phyloP scores from a whole-genome alignment of 2,888 invertebrate genomes.

The Acrobeloides nanus region DNA sequence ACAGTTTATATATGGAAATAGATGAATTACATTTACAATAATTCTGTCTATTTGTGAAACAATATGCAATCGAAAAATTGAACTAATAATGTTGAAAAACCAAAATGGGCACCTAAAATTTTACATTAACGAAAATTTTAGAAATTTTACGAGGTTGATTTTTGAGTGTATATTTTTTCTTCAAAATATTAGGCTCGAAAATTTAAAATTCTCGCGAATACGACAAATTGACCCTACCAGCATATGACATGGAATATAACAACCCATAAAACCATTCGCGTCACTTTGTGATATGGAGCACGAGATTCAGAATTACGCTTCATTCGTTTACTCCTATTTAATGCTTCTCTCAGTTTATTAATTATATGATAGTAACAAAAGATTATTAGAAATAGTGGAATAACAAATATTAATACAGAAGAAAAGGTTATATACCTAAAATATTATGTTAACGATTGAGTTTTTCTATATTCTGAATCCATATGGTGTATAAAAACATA shows the following conservation, averaged over 20 bases:
- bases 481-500: too few relatives aligned
- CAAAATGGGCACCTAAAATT: conserved; percentile 46
- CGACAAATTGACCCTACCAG: conserved; percentile 34
- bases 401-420: conserved; percentile 47
- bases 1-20: conserved; percentile 51
- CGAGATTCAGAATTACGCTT: conserved; percentile 32
- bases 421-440: conserved; percentile 48
- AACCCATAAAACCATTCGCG: conserved; percentile 49
- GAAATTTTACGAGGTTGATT: conserved; percentile 3
- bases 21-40: conserved; percentile 49
- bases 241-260: conserved; percentile 51
- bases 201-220: background rate
- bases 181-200: background rate
- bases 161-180: background rate
- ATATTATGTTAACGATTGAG: conserved; percentile 4
- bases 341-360: conserved; percentile 46
- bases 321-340: conserved; percentile 35
- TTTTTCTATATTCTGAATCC: background rate
- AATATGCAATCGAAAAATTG: conserved; percentile 41
- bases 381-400: conserved; percentile 44
- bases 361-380: conserved; percentile 51
- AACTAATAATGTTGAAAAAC: conserved; percentile 50
- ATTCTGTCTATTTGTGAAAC: conserved; percentile 45
- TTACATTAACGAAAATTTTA: background rate
- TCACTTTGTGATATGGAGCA: conserved; percentile 50